Evolutionary conservation across 1,140 invertebrate species (phyloP), one percentile per base, ranked within the genome.

Genomic region (Centruroides sculpturatus): DNA sequence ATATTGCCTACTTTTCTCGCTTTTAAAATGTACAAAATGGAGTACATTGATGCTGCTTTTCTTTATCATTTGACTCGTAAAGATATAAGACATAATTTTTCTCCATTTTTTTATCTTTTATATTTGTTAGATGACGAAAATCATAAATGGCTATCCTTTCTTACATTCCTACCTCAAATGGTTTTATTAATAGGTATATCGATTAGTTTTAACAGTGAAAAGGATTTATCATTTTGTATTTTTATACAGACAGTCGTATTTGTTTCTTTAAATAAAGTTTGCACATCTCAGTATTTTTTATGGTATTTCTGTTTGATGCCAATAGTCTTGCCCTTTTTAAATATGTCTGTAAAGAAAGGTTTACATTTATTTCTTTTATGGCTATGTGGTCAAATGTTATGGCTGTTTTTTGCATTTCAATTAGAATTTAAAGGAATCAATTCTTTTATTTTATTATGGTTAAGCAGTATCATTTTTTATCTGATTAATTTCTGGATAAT

Each of bases 11-110:
- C 89, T 1, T 74, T 70, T 35, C 55, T 80, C 0, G 85, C 83
- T 72, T 92, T 88, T 73, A 70, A 69, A 10, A 68, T 87, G 4
- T 99, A 98, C 73, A 93, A 92, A 0, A 84, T 87, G 71, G 76
- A 85, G 61, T 99, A 92, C 74, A 69, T 99, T 1, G 81, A 93
- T 60, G 92, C 99, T 74, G 90, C 91, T 4, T 86, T 95, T 64
- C 76, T 98, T 11, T 98, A 98, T 76, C 97, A 99, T 75, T 71
- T 98, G 5, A 78, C 82, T 23, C 79, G 96, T 64, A 84, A 85
- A 69, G 97, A 99, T 73, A 84, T 84, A 0, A 80, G 84, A n/a
- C 96, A 99, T 71, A 99, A 99, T 75, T 99, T 99, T 74, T 98
- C 95, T 0, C 77, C 94, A 0, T 91, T 93, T 68, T 99, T 99